phyloP scores from a whole-genome alignment of 2,113 vertebrate species.

The Tupaia chinensis region DNA sequence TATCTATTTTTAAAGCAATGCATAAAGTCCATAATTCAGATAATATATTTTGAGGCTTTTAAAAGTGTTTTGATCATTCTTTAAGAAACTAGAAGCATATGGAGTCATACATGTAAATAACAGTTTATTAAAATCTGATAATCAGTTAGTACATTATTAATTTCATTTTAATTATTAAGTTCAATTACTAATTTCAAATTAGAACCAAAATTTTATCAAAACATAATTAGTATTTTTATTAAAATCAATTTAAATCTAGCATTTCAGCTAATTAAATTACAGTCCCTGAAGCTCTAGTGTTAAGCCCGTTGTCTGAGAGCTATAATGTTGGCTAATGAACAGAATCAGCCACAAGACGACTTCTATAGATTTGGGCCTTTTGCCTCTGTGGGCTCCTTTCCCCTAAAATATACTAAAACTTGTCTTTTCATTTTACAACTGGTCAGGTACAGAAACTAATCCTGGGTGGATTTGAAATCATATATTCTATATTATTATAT shows the following conservation, averaged over 20 bases:
- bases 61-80: not conserved
- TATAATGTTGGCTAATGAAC: not conserved
- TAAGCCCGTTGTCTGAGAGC: not conserved
- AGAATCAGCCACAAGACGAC: not conserved
- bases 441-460: not conserved
- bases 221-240: not conserved
- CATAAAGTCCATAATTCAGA: not conserved
- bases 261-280: not conserved
- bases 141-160: not conserved
- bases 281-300: not conserved
- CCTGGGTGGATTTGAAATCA: not conserved
- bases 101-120: not conserved
- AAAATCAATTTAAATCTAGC: not conserved
- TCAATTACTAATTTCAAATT: no score
- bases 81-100: not conserved
- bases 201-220: no score
- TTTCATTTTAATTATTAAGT: not conserved
- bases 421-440: not conserved
- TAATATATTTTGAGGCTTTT: not conserved
- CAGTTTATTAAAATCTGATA: not conserved
- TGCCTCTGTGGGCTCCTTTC: not conserved
- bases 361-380: not conserved
- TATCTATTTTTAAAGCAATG: slow-evolving; percentile 5
- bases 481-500: not conserved
- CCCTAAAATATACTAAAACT: not conserved